Evolutionary conservation across 2,888 invertebrate species (phyloP), one percentile per base, ranked within the genome.

Genomic region (Melanargia galathea): DNA sequence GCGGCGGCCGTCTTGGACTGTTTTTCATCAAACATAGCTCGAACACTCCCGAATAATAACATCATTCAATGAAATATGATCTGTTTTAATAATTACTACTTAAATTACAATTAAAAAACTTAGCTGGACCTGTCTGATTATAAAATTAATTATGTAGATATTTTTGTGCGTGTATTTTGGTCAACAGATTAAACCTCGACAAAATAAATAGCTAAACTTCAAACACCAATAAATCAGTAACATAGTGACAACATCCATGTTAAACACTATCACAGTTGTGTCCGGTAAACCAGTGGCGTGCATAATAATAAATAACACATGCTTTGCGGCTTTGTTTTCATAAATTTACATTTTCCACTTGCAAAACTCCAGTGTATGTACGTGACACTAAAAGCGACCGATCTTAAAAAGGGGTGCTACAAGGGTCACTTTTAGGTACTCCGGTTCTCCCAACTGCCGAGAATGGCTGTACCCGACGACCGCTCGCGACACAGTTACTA

Each of bases 401-500:
- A 83, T 82, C 83, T 81, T 72, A 71, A 71, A 70, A 67, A 67
- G 75, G 82, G 81, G 83, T 83, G 74, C 77, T 81, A 76, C 82
- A 84, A 88, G 86, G 86, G 85, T 84, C 85, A 83, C 82, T 86
- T 76, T 80, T 80, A 76, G 81, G 78, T 77, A 80, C 82, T 76
- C 77, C 73, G 48, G 57, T 82, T 82, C 82, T 80, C 69, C 71
- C 76, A 74, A 77, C 80, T 81, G 83, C 79, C 81, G 82, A 81
- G 81, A 84, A 86, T 78, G 79, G 78, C 82, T 82, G 78, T 79
- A 77, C 74, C 79, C 80, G 80, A 80, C 80, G 77, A 77, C 81
- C 77, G 74, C 77, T 80, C 79, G 76, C 81, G 81, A 84, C 84
- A 85, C 82, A 85, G 84, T 87, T 84, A 81, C 87, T 86, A 84